Evolutionary conservation across 1,140 invertebrate genomes (phyloP).

Genomic region (Planococcus citri): DNA sequence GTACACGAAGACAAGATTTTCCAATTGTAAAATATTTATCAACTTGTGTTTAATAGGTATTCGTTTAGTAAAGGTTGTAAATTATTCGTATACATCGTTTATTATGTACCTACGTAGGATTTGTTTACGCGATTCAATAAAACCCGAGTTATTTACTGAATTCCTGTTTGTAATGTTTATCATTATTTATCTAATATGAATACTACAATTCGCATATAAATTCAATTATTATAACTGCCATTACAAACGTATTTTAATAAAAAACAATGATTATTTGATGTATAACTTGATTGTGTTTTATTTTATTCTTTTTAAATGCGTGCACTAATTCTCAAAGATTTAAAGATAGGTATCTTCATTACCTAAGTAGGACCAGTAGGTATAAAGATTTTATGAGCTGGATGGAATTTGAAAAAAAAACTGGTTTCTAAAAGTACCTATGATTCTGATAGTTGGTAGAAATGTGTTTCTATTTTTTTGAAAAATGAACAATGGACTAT

Average conservation of each 20-base stretch:
- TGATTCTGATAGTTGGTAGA: too few relatives aligned
- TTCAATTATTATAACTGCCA: constrained; percentile 4
- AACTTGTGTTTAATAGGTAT: neutral
- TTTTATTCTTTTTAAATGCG: neutral
- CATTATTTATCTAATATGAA: neutral
- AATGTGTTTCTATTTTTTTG: too few relatives aligned
- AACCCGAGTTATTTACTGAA: neutral
- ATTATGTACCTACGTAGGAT: neutral
- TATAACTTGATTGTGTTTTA: neutral
- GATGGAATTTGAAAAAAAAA: too few relatives aligned
- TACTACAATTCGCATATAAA: neutral
- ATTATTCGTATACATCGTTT: neutral
- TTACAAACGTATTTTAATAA: constrained; percentile 8
- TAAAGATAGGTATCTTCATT: too few relatives aligned
- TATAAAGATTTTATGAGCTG: too few relatives aligned
- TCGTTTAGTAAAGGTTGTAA: neutral
- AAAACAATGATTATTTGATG: constrained; percentile 4
- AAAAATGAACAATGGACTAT: too few relatives aligned
- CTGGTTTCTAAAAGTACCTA: too few relatives aligned
- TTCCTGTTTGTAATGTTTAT: constrained; percentile 1
- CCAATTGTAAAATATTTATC: neutral
- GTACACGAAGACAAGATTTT: neutral
- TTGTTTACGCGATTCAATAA: neutral
- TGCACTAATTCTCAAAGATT: too few relatives aligned
- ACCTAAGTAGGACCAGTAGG: too few relatives aligned